Base-by-base conservation (phyloP, 2,797 vertebrate genomes). In the Sebastolobus altivelis region DNA sequence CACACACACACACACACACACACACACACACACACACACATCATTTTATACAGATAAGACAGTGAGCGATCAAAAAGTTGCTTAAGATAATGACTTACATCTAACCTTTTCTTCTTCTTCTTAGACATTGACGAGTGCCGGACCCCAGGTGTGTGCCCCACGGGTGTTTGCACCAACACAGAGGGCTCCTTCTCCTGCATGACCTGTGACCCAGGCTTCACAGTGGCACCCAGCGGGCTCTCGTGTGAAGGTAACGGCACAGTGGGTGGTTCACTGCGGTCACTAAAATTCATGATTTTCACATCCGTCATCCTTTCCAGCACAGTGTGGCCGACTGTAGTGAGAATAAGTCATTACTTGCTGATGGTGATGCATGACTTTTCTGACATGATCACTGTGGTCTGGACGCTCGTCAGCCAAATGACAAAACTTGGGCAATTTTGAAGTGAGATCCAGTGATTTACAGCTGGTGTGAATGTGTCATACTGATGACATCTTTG, bases 111-210 rank as follows among this genome's bases (percentile, higher is more conserved):
- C 43, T 71, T 37, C 55, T 60, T 72, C 60, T 67, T 38, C 29
- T 65, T 76, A 96, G 95, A 96, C 56, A 82, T 96, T 1, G 80
- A 96, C 2, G 95, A 96, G 72, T 96, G 95, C 87, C 86, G 77
- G 85, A 82, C 73, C 37, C 90, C 92, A 38, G 93, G 85, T 62
- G 84, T 72, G 20, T 96, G 96, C 67, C 90, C 91, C 43, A 52
- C 31, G 55, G 92, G 93, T 37, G 77, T 94, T 59, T 96, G 96
- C 86, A 86, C 87, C 76, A 96, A 96, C 88, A 95, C 91, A 31
- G 92, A 93, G 52, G 95, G 95, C 77, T 95, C 95, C 33, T 96
- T 93, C 91, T 93, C 92, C 82, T 96, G 95, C 81, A 86, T 80
- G 82, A 25, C 90, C 62, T 96, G 95, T 75, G 93, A 94, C 61